These are phyloP conservation scores for Strix uralensis DNA, from an alignment of 2,113 vertebrate genomes.

Conservation along the genomic window DNA sequence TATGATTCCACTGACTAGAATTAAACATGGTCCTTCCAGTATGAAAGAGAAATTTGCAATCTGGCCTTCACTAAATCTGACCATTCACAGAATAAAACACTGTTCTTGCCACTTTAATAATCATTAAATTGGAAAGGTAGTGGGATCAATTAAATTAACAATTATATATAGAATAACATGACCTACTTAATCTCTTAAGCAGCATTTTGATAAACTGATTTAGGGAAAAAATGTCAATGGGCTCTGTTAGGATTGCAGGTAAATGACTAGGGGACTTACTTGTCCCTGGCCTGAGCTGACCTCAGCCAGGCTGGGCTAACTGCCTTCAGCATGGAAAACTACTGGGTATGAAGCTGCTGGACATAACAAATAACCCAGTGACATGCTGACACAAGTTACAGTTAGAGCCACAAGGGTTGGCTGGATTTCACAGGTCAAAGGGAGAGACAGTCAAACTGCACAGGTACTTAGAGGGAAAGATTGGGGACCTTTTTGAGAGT, in stretches of 20 bases:
- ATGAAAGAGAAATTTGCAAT: not conserved
- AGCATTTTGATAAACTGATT: not conserved
- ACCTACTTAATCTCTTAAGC: not conserved
- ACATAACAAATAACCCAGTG: fast-evolving
- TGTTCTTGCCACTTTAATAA: not conserved
- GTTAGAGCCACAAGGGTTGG: not conserved
- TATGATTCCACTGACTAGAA: not conserved
- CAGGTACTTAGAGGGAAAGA: not conserved
- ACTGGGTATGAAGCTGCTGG: not conserved
- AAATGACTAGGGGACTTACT: not conserved
- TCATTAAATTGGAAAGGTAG: not conserved
- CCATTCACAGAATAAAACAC: not conserved
- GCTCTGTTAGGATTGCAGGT: not conserved
- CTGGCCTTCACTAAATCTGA: not conserved
- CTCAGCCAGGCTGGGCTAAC: not conserved
- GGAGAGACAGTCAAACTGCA: not conserved
- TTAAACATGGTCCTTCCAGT: not conserved
- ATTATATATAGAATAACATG: not conserved
- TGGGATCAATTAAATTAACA: not conserved
- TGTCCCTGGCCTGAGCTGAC: not conserved
- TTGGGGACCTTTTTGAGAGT: not conserved
- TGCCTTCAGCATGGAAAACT: not conserved
- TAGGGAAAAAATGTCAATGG: not conserved
- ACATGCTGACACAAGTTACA: not conserved
- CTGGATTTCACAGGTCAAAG: not conserved